Evolutionary conservation across 2,797 vertebrate species (phyloP).

Genomic region (Ceryle rudis): DNA sequence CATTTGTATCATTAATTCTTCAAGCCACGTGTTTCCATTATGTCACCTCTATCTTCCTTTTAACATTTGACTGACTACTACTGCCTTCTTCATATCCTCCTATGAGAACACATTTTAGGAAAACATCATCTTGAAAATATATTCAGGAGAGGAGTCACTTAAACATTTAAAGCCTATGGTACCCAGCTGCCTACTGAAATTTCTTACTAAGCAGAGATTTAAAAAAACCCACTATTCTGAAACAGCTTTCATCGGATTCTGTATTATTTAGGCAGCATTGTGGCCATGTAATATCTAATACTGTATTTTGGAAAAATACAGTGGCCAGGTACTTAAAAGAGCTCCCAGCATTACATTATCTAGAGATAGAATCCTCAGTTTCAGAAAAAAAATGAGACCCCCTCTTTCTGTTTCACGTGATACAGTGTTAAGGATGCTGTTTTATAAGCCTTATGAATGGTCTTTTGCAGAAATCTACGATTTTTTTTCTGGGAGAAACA

Average conservation of each 20-base stretch:
- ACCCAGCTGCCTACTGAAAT: not conserved
- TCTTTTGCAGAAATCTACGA: not conserved
- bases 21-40: not conserved
- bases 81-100: not conserved
- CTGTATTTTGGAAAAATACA: not conserved
- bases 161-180: not conserved
- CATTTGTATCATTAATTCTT: not conserved
- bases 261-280: not conserved
- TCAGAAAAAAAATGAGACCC: not conserved
- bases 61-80: not conserved
- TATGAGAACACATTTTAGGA: not conserved
- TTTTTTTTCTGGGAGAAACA: not conserved
- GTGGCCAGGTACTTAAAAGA: not conserved
- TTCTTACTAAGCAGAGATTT: not conserved
- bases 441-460: not conserved
- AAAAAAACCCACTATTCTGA: not conserved
- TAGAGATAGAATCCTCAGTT: not conserved
- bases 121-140: not conserved
- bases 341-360: not conserved
- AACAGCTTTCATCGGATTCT: not conserved
- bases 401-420: not conserved
- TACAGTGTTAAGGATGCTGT: not conserved
- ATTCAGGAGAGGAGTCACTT: not conserved
- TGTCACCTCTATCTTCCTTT: not conserved
- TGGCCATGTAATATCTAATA: not conserved